Base-by-base conservation (phyloP, 1,140 invertebrate species). In the Papilio dardanus region DNA sequence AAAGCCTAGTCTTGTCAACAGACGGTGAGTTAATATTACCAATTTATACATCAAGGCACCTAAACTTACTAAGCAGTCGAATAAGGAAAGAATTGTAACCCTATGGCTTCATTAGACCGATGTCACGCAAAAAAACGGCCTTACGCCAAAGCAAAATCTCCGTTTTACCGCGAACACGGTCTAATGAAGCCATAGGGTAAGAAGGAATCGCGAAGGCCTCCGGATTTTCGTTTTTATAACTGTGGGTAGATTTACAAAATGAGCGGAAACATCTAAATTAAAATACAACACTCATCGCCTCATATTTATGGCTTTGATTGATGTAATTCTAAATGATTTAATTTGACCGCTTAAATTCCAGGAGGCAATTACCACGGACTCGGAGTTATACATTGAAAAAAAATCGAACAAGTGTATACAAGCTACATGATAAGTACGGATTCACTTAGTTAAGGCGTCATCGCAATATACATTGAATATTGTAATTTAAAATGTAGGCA, bases 351-450 rank as follows among this genome's bases (percentile, higher is more conserved):
- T 62, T 62, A 28, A 28, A 16, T 79, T 82, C 46, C 80, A 84
- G 76, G 79, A 71, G 65, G 54, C 75, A 75, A 78, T 42, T 68
- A 71, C 66, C 76, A 79, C 19, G 37, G 37, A 69, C 68, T 76
- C 33, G 71, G 78, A 81, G 76, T 76, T 74, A 76, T 71, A 71
- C 33, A 74, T 74, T 42, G 71, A 76, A 74, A 77, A 75, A 81
- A 87, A 88, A 85, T 86, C 77, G 69, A 46, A 81, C 86, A 88
- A 91, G 87, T 90, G 84, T 75, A 77, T 88, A 91, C 87, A 91
- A 87, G 87, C 88, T 87, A 89, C 77, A 78, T 62, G 54, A 62
- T 71, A 66, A 68, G 78, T 78, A 79, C 50, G 74, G 67, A 74
- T 77, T 76, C 50, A 74, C 54, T 40, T 71, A 37, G 30, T 37